These are phyloP conservation scores for Diaprepes abbreviatus DNA, from an alignment of 2,888 invertebrate genomes.

Conservation along the genomic window DNA sequence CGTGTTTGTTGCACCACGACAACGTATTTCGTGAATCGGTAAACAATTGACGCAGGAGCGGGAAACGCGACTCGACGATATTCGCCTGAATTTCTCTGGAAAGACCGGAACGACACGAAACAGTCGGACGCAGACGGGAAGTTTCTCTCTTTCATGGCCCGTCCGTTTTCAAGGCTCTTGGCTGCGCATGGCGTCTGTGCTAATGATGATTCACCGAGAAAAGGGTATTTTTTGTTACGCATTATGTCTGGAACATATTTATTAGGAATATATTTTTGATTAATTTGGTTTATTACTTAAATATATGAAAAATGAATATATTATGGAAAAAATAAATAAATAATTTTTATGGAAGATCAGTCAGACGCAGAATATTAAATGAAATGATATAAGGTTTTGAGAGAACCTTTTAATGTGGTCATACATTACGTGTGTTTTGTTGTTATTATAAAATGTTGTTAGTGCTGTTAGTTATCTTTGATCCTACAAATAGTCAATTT, in stretches of 20 bases:
- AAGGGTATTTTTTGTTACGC: slow-evolving; percentile 24
- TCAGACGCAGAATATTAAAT: no score
- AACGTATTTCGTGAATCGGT: slow-evolving; percentile 38
- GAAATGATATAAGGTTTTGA: no score
- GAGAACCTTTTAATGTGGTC: no score
- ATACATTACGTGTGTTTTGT: no score
- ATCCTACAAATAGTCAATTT: no score
- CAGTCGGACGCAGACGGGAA: slow-evolving; percentile 35
- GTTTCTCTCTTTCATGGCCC: slow-evolving; percentile 18
- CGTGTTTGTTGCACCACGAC: slow-evolving; percentile 34
- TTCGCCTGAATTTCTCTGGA: slow-evolving; percentile 43
- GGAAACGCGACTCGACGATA: slow-evolving; percentile 35
- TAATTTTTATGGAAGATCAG: no score
- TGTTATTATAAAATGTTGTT: no score
- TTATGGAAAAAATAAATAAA: no score
- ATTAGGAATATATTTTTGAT: no score
- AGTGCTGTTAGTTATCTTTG: no score
- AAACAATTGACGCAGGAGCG: slow-evolving; percentile 44
- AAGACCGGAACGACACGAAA: slow-evolving; percentile 37
- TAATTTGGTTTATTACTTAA: no score
- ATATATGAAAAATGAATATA: no score
- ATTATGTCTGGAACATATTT: background rate
- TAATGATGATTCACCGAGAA: slow-evolving; percentile 36
- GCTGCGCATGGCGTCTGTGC: slow-evolving; percentile 44
- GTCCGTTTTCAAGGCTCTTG: slow-evolving; percentile 28